Conservation (phyloP, 1,140 invertebrate species). For the Stenopsyche tienmushanensis region DNA sequence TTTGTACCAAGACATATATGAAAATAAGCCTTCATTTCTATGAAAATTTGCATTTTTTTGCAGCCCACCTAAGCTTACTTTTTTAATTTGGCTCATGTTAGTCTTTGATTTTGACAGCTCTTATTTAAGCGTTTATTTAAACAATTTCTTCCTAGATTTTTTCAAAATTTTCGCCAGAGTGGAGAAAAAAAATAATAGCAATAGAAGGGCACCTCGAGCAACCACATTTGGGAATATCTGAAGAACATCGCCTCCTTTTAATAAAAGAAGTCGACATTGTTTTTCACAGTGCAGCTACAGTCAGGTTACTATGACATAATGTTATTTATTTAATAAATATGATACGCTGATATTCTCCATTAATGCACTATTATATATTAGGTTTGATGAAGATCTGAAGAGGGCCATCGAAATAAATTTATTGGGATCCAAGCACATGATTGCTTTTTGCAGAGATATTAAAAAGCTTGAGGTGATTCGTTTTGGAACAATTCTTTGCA, state of each 20-base stretch:
- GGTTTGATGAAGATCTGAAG: no score
- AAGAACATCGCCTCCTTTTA: neutral
- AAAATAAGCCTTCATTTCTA: neutral
- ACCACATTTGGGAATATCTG: neutral
- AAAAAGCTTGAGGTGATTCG: no score
- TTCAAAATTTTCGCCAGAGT: neutral
- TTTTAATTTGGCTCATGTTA: no score
- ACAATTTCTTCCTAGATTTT: constrained; percentile 15
- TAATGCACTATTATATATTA: neutral
- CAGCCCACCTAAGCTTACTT: no score
- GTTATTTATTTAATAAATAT: neutral
- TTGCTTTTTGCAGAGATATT: no score
- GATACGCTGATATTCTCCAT: neutral
- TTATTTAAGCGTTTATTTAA: neutral
- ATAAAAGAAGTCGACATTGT: neutral
- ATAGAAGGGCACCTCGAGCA: neutral
- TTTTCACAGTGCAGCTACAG: constrained; percentile 14
- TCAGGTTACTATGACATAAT: neutral
- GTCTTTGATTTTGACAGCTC: no score
- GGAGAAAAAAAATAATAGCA: neutral
- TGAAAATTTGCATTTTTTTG: no score
- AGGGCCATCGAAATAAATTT: no score
- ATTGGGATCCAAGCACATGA: no score
- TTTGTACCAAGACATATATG: neutral
- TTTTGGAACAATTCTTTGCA: no score